Percentiles rank a stretch among this genome's conserved stretches.
phyloP scores from a whole-genome alignment of 1,140 invertebrate species.

The Rhagoletis pomonella region DNA sequence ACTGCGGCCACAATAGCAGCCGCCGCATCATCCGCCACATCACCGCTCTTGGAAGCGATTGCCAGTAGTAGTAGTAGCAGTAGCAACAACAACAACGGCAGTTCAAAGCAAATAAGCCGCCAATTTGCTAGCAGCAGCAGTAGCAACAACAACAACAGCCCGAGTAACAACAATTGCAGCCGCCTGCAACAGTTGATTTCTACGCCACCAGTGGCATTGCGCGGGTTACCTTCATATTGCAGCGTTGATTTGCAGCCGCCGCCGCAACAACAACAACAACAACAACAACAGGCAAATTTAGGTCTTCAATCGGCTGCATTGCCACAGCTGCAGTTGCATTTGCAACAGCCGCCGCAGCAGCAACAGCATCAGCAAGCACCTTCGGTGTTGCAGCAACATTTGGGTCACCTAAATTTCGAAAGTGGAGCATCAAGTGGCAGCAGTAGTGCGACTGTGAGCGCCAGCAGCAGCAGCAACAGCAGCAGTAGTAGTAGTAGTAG shows the following conservation, averaged over 20 bases:
- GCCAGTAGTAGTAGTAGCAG: conserved; percentile 38
- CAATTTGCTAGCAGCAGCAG: conserved; percentile 45
- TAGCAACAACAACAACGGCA: neutral
- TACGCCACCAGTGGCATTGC: conserved; percentile 66
- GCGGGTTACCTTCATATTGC: conserved; percentile 6
- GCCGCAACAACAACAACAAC: conserved; percentile 60
- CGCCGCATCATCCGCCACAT: conserved; percentile 15
- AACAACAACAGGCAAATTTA: conserved; percentile 60
- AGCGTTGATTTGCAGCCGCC: conserved; percentile 67
- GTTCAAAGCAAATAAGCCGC: neutral
- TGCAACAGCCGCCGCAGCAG: conserved; percentile 50
- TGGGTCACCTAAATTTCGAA: conserved; percentile 74
- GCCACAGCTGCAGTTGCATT: conserved; percentile 44
- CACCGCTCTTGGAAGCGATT: conserved; percentile 22
- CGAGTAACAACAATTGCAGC: conserved; percentile 65
- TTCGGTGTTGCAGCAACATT: conserved; percentile 74
- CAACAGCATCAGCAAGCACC: conserved; percentile 61
- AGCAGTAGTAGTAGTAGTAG: neutral
- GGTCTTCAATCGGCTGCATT: conserved; percentile 57
- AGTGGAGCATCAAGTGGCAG: conserved; percentile 67
- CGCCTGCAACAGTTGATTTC: conserved; percentile 73
- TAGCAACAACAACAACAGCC: conserved; percentile 40
- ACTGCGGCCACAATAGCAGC: conserved; percentile 4
- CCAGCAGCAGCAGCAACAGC: conserved; percentile 63
- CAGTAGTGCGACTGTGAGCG: conserved; percentile 57